Evolutionary conservation across 2,888 invertebrate species (phyloP).

Genomic region (Yponomeuta cagnagella): DNA sequence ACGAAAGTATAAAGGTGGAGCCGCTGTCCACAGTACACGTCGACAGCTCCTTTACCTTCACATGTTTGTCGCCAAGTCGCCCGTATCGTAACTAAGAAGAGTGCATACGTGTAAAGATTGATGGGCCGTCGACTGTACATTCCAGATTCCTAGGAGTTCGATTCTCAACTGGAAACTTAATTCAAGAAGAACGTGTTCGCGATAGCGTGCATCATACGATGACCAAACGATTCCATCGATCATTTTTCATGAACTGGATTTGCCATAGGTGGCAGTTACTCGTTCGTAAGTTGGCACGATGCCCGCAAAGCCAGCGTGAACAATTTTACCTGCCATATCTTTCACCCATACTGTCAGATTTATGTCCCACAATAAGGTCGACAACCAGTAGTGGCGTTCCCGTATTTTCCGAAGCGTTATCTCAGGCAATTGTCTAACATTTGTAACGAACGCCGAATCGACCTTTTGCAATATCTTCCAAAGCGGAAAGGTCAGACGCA

Average conservation of each 20-base stretch:
- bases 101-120: too few species aligned
- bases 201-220: neutral
- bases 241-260: neutral
- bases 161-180: too few species aligned
- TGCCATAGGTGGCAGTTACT: neutral
- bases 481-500: slow-evolving; percentile 32
- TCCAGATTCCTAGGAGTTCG: too few species aligned
- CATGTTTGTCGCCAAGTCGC: too few species aligned
- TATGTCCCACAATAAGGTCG: too few species aligned
- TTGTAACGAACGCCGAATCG: slow-evolving; percentile 3
- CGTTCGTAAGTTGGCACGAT: neutral
- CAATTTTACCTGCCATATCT: neutral
- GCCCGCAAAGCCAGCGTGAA: neutral
- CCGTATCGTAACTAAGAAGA: too few species aligned
- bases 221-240: neutral
- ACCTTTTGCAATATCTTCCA: slow-evolving; percentile 28
- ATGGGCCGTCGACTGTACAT: too few species aligned
- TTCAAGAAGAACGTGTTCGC: neutral
- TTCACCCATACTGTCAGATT: too few species aligned
- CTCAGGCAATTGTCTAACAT: slow-evolving; percentile 1
- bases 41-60: too few species aligned
- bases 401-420: neutral
- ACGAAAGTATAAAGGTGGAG: too few species aligned
- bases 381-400: neutral
- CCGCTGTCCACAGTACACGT: too few species aligned